Evolutionary conservation across 1,140 invertebrate species (phyloP).

Genomic region (Harpegnathos saltator): DNA sequence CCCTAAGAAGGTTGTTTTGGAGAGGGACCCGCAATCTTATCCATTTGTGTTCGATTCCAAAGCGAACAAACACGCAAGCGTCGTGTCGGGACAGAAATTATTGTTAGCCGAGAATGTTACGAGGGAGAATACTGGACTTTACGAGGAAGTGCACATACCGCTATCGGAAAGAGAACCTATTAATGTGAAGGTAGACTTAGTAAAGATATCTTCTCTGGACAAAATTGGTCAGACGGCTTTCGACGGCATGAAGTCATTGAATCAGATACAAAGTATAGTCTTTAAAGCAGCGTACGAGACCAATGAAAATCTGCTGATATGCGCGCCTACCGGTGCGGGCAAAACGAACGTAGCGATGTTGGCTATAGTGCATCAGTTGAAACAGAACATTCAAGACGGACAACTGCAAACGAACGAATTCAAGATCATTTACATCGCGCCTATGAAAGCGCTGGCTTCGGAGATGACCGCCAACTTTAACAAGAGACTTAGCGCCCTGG

Average conservation of each 20-base stretch:
- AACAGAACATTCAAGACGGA: constrained; percentile 92
- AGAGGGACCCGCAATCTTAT: constrained; percentile 86
- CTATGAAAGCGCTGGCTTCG: constrained; percentile 99
- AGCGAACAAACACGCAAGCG: constrained; percentile 89
- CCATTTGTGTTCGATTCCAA: constrained; percentile 95
- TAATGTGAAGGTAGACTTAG: constrained; percentile 89
- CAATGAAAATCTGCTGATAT: constrained; percentile 98
- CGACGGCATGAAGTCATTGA: constrained; percentile 93
- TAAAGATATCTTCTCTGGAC: constrained; percentile 92
- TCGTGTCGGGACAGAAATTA: constrained; percentile 92
- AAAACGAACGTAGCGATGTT: constrained; percentile 99
- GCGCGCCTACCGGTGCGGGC: constrained; percentile 98
- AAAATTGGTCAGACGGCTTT: constrained; percentile 95
- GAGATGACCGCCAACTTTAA: constrained; percentile 99
- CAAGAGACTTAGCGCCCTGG: constrained; percentile 90
- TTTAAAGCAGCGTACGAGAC: constrained; percentile 98
- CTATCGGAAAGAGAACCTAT: constrained; percentile 89
- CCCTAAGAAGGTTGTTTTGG: constrained; percentile 66
- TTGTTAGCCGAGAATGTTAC: constrained; percentile 92
- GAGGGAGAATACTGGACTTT: constrained; percentile 90
- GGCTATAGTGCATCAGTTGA: constrained; percentile 95
- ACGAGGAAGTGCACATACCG: constrained; percentile 96
- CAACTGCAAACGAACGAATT: constrained; percentile 96
- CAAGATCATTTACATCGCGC: constrained; percentile 99
- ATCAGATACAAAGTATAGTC: constrained; percentile 98